phyloP scores from a whole-genome alignment of 2,888 invertebrate genomes.

The Pammene fasciana region DNA sequence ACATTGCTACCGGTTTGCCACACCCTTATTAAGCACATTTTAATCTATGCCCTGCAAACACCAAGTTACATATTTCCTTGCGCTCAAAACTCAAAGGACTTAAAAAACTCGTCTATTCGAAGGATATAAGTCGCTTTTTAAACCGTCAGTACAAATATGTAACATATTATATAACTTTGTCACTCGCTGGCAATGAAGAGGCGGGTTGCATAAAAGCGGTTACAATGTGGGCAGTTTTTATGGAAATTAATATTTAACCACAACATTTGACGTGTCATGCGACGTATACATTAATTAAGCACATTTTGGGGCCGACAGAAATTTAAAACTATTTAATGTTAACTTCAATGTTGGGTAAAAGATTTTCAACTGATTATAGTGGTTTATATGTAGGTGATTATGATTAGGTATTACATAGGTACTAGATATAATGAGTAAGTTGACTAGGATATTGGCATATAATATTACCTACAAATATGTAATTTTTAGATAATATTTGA shows the following conservation, averaged over 20 bases:
- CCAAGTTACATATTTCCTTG: conserved; percentile 27
- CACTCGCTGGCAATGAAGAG: conserved; percentile 31
- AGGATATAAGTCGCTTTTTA: background rate
- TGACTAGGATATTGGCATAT: no score
- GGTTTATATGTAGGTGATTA: no score
- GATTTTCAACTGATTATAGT: no score
- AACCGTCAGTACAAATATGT: conserved; percentile 28
- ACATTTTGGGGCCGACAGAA: background rate
- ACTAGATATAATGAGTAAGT: no score
- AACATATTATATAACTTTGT: conserved; percentile 37
- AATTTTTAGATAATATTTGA: no score
- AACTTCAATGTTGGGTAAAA: no score
- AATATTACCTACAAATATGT: no score
- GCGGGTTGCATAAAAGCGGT: conserved; percentile 24
- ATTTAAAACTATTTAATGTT: background rate
- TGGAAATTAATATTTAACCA: conserved; percentile 25
- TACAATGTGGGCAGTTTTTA: conserved; percentile 23
- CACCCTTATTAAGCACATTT: conserved; percentile 29
- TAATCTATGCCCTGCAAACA: conserved; percentile 19
- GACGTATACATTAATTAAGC: conserved; percentile 16
- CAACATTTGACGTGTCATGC: conserved; percentile 15
- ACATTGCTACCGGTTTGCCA: conserved; percentile 13
- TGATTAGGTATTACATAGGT: no score
- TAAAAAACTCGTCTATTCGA: background rate
- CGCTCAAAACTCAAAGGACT: background rate